Conservation (phyloP, 1,140 invertebrate genomes). For the Euura lappo region DNA sequence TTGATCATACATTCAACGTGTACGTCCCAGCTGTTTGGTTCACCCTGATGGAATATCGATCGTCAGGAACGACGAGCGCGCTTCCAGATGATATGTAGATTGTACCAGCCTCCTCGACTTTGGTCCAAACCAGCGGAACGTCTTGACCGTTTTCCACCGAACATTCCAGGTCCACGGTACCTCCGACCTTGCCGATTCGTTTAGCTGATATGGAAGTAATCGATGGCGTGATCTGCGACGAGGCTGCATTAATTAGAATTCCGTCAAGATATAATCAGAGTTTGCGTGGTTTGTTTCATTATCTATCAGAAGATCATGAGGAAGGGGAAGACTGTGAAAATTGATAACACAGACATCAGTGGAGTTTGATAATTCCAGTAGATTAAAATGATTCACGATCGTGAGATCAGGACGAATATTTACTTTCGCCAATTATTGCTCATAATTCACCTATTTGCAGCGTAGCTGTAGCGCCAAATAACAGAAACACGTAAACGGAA, state of each 20-base stretch:
- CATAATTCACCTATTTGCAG: background rate
- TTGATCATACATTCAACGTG: constrained; percentile 71
- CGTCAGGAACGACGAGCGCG: constrained; percentile 83
- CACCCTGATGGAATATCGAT: constrained; percentile 78
- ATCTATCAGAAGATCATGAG: too few relatives aligned
- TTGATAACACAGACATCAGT: background rate
- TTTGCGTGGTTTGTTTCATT: too few relatives aligned
- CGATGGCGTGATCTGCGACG: constrained; percentile 79
- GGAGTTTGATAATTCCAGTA: background rate
- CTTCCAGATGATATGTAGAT: constrained; percentile 77
- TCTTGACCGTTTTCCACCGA: constrained; percentile 88
- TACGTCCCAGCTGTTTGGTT: constrained; percentile 77
- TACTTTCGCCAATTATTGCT: too few relatives aligned
- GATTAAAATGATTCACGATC: background rate
- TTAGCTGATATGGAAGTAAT: constrained; percentile 92
- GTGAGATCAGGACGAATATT: too few relatives aligned
- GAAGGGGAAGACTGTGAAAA: background rate
- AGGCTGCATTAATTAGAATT: background rate
- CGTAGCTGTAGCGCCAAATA: background rate
- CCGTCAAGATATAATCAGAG: too few relatives aligned
- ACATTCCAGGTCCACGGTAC: constrained; percentile 85
- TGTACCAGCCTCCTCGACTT: constrained; percentile 61
- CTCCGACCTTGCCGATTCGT: constrained; percentile 90
- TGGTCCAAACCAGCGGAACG: constrained; percentile 86
- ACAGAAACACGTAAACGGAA: background rate